These are phyloP conservation scores for Harpalus rubripes DNA, from an alignment of 2,888 invertebrate genomes.

Conservation along the genomic window DNA sequence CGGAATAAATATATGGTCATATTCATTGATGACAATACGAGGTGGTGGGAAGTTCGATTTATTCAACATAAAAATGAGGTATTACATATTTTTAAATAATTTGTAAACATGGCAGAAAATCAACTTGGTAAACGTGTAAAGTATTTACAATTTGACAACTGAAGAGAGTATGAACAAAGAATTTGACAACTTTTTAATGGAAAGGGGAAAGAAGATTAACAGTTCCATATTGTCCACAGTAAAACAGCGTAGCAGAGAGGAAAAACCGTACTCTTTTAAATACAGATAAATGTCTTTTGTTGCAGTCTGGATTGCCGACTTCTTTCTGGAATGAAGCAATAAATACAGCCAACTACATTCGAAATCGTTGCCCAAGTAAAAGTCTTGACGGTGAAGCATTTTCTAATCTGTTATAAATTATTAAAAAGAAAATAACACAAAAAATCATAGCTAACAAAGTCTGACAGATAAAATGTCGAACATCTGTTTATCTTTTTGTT, in stretches of 20 bases:
- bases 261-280: constrained; percentile 72
- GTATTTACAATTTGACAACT: constrained; percentile 65
- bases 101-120: constrained; percentile 40
- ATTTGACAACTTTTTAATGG: constrained; percentile 70
- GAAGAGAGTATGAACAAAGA: constrained; percentile 67
- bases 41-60: constrained; percentile 69
- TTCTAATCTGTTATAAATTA: too few relatives aligned
- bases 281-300: constrained; percentile 71
- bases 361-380: constrained; percentile 70
- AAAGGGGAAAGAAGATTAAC: constrained; percentile 67
- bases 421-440: too few relatives aligned
- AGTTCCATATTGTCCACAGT: constrained; percentile 71
- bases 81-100: constrained; percentile 56
- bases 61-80: constrained; percentile 65
- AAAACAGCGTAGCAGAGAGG: constrained; percentile 73
- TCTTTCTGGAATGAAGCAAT: constrained; percentile 72
- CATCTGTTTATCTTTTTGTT: too few relatives aligned
- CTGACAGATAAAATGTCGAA: too few relatives aligned
- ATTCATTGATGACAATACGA: constrained; percentile 71
- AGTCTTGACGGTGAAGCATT: constrained; percentile 48
- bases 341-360: constrained; percentile 70
- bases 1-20: constrained; percentile 69
- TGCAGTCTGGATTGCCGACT: constrained; percentile 68
- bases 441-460: too few relatives aligned
- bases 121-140: constrained; percentile 65